Base-by-base conservation (phyloP, 2,888 invertebrate genomes). In the Oithona nana region DNA sequence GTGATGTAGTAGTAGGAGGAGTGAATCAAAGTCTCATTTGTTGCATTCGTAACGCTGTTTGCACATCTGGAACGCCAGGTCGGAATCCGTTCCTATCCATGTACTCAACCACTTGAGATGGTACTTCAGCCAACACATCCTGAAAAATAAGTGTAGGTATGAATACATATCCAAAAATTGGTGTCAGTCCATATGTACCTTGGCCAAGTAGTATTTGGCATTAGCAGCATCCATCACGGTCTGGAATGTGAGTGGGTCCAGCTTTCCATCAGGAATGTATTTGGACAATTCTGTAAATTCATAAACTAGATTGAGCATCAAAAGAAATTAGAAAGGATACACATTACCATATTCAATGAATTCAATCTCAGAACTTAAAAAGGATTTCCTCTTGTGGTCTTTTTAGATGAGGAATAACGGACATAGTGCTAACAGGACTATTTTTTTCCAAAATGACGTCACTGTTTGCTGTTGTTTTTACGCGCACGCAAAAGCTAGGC, bases 41-140 rank as follows among this genome's bases (percentile, higher is more conserved):
- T 16, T 39, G 8, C 6, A 39, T 11, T 39, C 8, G 6, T 26
- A 54, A 24, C 3, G 54, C 54, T 26, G 54, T 26, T 24, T 54
- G 22, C 54, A 54, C 54, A 26, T 54, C 54, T 24, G 54, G 54
- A 20, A 54, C 26, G 24, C 54, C 54, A 3, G 54, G 54, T 26
- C 26, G 20, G 24, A 54, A 20, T 20, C 54, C 54, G 26, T 54
- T 54, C 30, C 67, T 67, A 67, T 75, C 74, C 77, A 78, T 77
- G 68, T 73, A 77, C 0, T 71, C 70, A 30, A 74, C 71, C 51
- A 78, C 70, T 68, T 78, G 78, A 22, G 72, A 73, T 0, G 78
- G 78, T 20, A 80, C 75, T 70, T 80, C 80, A n/a, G 77, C 78
- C 58, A 80, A 68, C 0, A 79, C 79, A 68, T 78, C 79, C 66